phyloP scores from a whole-genome alignment of 2,888 invertebrate genomes.

The Tipula unca region DNA sequence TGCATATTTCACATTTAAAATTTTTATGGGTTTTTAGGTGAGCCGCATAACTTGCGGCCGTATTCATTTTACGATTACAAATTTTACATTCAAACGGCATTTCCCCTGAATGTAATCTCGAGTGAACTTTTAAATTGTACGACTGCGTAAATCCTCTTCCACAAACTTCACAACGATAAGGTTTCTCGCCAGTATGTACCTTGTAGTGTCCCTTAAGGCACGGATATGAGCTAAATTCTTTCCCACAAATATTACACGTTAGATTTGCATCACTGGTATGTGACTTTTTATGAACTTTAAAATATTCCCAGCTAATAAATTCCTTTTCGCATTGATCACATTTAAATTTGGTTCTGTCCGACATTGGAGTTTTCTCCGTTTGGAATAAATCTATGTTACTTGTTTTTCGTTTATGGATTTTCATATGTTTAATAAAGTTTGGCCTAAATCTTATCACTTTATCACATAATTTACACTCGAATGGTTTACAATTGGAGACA shows the following conservation, averaged over 20 bases:
- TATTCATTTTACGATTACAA: constrained; percentile 40
- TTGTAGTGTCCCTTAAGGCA: constrained; percentile 41
- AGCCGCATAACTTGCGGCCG: constrained; percentile 39
- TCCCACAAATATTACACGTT: constrained; percentile 47
- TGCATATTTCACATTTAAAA: constrained; percentile 23
- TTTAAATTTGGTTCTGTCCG: constrained; percentile 44
- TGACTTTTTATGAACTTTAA: constrained; percentile 50
- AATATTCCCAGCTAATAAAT: constrained; percentile 48
- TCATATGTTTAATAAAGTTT: constrained; percentile 42
- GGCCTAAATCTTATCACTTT: constrained; percentile 41
- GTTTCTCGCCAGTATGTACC: constrained; percentile 40
- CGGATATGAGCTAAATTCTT: constrained; percentile 43
- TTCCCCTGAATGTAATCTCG: constrained; percentile 40
- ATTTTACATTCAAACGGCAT: constrained; percentile 41
- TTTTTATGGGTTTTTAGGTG: constrained; percentile 39
- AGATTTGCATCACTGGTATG: constrained; percentile 48
- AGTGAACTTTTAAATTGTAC: constrained; percentile 41
- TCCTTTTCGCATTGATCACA: constrained; percentile 49
- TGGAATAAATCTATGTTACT: neutral
- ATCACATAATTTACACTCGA: constrained; percentile 41
- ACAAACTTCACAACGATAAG: constrained; percentile 40
- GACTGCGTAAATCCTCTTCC: constrained; percentile 42
- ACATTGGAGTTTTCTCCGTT: constrained; percentile 24
- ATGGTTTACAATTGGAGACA: constrained; percentile 41
- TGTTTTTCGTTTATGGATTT: constrained; percentile 40